These are phyloP conservation scores for Diogma glabrata DNA, from an alignment of 2,888 invertebrate species.

Conservation along the genomic window DNA sequence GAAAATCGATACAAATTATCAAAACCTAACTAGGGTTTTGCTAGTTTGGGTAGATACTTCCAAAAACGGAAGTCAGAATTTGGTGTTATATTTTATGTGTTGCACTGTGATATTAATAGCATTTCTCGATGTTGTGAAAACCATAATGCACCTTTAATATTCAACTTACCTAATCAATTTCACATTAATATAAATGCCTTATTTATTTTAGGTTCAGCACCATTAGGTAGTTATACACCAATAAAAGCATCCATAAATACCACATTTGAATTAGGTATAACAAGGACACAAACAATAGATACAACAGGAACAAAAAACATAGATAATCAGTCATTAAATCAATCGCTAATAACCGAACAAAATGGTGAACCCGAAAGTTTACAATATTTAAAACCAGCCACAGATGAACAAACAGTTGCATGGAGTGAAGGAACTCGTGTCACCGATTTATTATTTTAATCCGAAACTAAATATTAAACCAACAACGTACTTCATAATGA, in stretches of 20 bases:
- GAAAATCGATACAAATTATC: no score
- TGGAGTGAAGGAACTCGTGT: constrained; percentile 37
- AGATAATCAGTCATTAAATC: constrained; percentile 9
- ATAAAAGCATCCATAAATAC: constrained; percentile 54
- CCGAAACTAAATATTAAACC: no score
- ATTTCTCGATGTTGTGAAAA: no score
- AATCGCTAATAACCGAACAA: constrained; percentile 5
- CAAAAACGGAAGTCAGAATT: no score
- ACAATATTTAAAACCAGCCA: constrained; percentile 30
- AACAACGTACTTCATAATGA: no score
- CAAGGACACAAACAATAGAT: constrained; percentile 40
- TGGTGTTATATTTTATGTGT: no score
- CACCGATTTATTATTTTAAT: constrained; percentile 35
- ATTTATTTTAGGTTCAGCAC: constrained; percentile 46
- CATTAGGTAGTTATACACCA: constrained; percentile 73
- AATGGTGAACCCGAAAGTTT: constrained; percentile 23
- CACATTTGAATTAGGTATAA: constrained; percentile 69
- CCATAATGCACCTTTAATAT: no score
- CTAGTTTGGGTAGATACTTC: no score
- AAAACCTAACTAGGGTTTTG: no score
- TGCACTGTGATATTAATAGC: no score
- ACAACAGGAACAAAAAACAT: constrained; percentile 18
- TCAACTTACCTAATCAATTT: no score
- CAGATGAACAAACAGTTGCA: constrained; percentile 33
- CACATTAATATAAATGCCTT: no score